Evolutionary conservation across 2,113 vertebrate genomes (phyloP).

Genomic region (Anser cygnoides): DNA sequence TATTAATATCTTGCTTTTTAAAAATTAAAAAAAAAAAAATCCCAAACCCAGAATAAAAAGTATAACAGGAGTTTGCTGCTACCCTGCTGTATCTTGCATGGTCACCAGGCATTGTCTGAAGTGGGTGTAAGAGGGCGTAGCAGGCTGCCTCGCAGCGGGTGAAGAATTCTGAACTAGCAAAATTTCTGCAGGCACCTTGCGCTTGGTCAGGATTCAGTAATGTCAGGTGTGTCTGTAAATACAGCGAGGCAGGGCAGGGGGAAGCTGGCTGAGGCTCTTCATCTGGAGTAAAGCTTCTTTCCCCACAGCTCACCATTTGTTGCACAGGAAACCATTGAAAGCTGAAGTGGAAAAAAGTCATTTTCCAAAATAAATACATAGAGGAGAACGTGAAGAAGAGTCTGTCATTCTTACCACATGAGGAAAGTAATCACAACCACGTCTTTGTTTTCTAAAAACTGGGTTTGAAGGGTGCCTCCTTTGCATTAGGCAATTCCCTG

Average conservation of each 20-base stretch:
- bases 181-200: not conserved
- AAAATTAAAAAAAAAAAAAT: not conserved
- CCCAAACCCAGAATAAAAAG: not conserved
- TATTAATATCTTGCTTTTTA: not conserved
- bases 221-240: not conserved
- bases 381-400: not conserved
- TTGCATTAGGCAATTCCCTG: not conserved
- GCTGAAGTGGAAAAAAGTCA: not conserved
- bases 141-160: not conserved
- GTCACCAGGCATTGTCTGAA: not conserved
- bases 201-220: not conserved
- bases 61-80: not conserved
- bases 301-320: not conserved
- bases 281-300: not conserved
- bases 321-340: not conserved
- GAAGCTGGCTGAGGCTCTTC: not conserved
- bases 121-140: not conserved
- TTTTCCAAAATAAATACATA: not conserved
- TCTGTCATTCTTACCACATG: not conserved
- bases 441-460: not conserved
- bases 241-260: not conserved
- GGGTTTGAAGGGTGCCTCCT: not conserved
- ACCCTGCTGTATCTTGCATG: not conserved
- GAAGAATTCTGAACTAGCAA: not conserved
- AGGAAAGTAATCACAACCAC: not conserved